A percentile compares a stretch with the other conserved stretches of the same genome.
phyloP scores from a whole-genome alignment of 1,140 invertebrate genomes.

The Aporrectodea caliginosa region DNA sequence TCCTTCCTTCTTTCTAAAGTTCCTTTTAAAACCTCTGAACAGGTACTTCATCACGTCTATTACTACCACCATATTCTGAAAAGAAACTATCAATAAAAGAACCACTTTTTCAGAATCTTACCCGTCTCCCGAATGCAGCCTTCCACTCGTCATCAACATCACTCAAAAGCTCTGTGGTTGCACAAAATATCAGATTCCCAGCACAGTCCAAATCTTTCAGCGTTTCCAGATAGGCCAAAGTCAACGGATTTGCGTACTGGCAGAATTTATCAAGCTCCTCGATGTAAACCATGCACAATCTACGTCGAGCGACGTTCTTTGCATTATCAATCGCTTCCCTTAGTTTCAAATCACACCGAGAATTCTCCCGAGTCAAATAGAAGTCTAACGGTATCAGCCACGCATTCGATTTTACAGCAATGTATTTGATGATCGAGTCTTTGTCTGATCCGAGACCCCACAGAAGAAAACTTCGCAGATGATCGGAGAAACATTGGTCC shows the following conservation, averaged over 20 bases:
- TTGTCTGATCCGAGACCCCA: slow-evolving; percentile 65
- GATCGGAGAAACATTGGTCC: no score
- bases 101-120: no score
- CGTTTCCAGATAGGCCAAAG: background rate
- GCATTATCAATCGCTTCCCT: background rate
- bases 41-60: background rate
- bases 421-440: slow-evolving; percentile 55
- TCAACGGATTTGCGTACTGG: background rate
- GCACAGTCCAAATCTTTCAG: background rate
- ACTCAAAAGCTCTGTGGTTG: background rate
- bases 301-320: background rate
- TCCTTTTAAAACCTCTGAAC: background rate
- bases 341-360: background rate
- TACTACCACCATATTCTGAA: background rate
- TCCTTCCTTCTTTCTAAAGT: background rate
- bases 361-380: background rate
- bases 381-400: background rate
- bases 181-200: background rate
- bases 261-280: background rate
- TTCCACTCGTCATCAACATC: background rate
- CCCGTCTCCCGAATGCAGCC: background rate
- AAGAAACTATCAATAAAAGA: background rate
- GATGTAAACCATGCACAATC: background rate
- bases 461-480: slow-evolving; percentile 66
- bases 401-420: background rate